Percentiles rank a stretch among this genome's conserved stretches.
Evolutionary conservation across 1,140 invertebrate species (phyloP).

Genomic region (Antheraea pernyi): DNA sequence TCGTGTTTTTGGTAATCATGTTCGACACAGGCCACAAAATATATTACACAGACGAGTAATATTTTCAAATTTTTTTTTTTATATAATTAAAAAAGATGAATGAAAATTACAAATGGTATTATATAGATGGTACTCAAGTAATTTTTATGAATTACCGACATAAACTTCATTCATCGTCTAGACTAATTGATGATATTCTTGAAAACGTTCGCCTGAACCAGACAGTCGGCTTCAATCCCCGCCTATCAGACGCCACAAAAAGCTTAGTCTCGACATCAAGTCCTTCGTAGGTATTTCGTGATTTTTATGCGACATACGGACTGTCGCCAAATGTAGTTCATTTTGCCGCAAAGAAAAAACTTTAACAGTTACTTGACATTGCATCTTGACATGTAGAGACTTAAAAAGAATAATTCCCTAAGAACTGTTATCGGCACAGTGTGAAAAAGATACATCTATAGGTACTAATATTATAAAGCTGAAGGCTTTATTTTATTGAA

Average conservation of each 20-base stretch:
- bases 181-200: conserved; percentile 4
- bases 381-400: too few relatives aligned
- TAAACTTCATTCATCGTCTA: neutral
- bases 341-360: neutral
- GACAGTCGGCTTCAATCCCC: conserved; percentile 8
- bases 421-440: too few relatives aligned
- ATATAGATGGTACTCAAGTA: too few relatives aligned
- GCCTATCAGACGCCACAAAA: conserved; percentile 6
- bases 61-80: too few relatives aligned
- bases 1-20: too few relatives aligned
- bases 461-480: neutral
- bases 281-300: neutral
- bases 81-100: too few relatives aligned
- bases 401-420: too few relatives aligned
- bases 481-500: neutral
- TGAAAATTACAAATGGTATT: too few relatives aligned
- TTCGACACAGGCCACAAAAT: too few relatives aligned
- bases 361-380: neutral
- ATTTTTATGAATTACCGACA: neutral
- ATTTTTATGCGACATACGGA: neutral
- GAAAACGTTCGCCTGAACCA: conserved; percentile 1
- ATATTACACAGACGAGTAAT: too few relatives aligned
- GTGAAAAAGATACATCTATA: too few relatives aligned
- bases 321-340: too few relatives aligned
- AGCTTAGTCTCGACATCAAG: neutral